phyloP scores from a whole-genome alignment of 2,888 invertebrate species.

The Drosophila mulleri region DNA sequence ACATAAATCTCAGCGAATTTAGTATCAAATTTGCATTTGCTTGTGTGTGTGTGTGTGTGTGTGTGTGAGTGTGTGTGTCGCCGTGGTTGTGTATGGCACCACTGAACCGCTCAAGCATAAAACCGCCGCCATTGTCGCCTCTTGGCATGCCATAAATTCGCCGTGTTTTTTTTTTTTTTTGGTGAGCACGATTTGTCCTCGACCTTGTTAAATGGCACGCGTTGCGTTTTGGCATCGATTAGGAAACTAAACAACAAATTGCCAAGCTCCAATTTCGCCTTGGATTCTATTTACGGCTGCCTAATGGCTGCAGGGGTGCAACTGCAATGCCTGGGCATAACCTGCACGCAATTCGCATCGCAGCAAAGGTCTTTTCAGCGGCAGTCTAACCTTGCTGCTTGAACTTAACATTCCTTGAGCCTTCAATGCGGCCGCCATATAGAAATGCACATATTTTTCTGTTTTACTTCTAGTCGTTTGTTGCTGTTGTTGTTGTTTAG shows the following conservation, averaged over 20 bases:
- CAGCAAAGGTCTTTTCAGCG: constrained; percentile 27
- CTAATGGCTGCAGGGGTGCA: constrained; percentile 17
- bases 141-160: constrained; percentile 68
- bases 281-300: constrained; percentile 62
- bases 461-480: constrained; percentile 4
- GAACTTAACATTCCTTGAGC: constrained; percentile 74
- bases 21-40: constrained; percentile 65
- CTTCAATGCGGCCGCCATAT: constrained; percentile 32
- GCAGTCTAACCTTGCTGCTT: constrained; percentile 67
- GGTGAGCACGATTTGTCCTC: constrained; percentile 54
- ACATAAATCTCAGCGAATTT: constrained; percentile 69
- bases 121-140: constrained; percentile 27
- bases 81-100: constrained; percentile 15
- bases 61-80: not conserved
- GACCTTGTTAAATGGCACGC: constrained; percentile 69
- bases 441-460: constrained; percentile 12
- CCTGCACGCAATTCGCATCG: constrained; percentile 64
- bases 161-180: constrained; percentile 8
- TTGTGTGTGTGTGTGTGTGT: constrained; percentile 21
- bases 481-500: constrained; percentile 1
- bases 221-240: constrained; percentile 68
- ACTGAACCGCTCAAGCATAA: constrained; percentile 9
- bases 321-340: constrained; percentile 44
- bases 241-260: constrained; percentile 58
- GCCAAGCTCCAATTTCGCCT: constrained; percentile 57